Evolutionary conservation across 2,888 invertebrate species (phyloP).

Genomic region (Andrena bicolor): DNA sequence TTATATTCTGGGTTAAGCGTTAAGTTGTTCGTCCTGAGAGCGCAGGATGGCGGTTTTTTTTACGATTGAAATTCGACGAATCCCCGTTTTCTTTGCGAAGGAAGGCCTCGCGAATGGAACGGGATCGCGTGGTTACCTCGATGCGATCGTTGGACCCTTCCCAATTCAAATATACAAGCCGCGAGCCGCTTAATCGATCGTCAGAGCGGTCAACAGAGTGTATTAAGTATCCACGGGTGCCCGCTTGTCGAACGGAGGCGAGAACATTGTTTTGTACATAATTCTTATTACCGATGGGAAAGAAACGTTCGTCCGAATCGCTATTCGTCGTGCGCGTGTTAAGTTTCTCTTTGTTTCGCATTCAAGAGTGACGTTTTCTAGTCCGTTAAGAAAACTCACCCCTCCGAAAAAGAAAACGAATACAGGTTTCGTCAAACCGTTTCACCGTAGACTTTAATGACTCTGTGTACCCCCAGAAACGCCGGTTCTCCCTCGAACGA

Average conservation of each 20-base stretch:
- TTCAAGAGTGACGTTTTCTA: conserved; percentile 16
- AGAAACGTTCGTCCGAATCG: conserved; percentile 16
- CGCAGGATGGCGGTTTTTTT: neutral
- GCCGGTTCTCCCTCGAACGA: neutral
- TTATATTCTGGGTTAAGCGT: conserved; percentile 62
- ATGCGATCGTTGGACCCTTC: neutral
- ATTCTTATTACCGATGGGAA: neutral
- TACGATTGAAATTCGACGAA: conserved; percentile 7
- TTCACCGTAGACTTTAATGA: neutral
- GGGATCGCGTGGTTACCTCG: neutral
- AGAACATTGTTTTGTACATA: conserved; percentile 38
- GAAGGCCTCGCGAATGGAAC: neutral
- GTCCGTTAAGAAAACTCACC: conserved; percentile 18
- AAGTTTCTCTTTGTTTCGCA: neutral
- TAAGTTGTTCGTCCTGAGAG: conserved; percentile 38
- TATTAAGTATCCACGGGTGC: conserved; percentile 8
- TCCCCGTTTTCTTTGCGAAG: conserved; percentile 3
- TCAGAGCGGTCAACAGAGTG: neutral
- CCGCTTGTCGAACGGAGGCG: neutral
- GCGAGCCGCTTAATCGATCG: neutral
- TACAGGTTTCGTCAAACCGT: conserved; percentile 9
- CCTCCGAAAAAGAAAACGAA: neutral
- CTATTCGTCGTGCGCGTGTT: conserved; percentile 4
- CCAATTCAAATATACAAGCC: neutral
- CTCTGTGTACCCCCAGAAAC: no score